phyloP scores from a whole-genome alignment of 2,888 invertebrate species.

The Leucoma salicis region DNA sequence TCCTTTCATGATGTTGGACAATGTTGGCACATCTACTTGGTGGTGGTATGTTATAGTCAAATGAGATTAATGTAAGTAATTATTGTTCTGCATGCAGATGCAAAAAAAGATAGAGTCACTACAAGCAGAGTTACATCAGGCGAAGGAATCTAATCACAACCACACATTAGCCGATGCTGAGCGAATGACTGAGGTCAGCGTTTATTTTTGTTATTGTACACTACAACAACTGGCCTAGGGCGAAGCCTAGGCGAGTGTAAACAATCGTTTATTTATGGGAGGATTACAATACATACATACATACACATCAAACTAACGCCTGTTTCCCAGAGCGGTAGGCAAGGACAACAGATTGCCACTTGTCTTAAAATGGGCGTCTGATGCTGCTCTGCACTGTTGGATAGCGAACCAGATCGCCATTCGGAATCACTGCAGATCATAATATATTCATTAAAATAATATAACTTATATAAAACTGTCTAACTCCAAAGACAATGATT shows the following conservation, averaged over 20 bases:
- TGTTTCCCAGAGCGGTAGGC: too few species aligned
- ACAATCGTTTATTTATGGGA: too few species aligned
- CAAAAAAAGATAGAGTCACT: conserved; percentile 76
- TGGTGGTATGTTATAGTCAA: conserved; percentile 33
- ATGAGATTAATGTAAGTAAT: conserved; percentile 1
- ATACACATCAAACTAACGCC: too few species aligned
- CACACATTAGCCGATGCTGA: conserved; percentile 67
- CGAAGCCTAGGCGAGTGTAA: background rate
- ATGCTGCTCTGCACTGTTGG: too few species aligned
- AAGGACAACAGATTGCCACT: too few species aligned
- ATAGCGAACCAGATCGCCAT: too few species aligned
- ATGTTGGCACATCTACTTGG: conserved; percentile 32
- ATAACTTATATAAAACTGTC: too few species aligned
- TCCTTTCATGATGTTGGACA: conserved; percentile 20
- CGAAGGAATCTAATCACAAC: conserved; percentile 51
- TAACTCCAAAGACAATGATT: too few species aligned
- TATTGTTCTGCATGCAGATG: conserved; percentile 54
- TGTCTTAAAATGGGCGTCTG: too few species aligned
- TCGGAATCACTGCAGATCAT: too few species aligned
- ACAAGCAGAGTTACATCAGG: conserved; percentile 67
- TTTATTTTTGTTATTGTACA: background rate
- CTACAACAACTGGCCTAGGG: background rate
- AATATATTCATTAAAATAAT: too few species aligned
- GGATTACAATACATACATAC: too few species aligned
- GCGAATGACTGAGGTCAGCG: conserved; percentile 59